These are phyloP conservation scores for Marisa cornuarietis DNA, from an alignment of 1,140 invertebrate genomes.

Conservation along the genomic window DNA sequence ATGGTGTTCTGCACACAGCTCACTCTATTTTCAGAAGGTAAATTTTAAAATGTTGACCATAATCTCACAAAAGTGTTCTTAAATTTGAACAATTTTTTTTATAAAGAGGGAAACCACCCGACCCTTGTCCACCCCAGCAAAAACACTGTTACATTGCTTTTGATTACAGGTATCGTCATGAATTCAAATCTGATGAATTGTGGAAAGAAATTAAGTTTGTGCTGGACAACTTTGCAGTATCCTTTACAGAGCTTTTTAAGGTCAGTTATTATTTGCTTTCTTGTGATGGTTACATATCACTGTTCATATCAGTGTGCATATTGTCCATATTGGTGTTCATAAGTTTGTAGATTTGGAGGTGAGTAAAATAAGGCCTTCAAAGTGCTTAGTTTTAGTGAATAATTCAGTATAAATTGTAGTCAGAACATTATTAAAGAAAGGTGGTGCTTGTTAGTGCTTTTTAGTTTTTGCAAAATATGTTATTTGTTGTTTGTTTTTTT, in stretches of 20 bases:
- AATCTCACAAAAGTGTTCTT: background rate
- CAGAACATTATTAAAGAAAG: too few species aligned
- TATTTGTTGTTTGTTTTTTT: too few species aligned
- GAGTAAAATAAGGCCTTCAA: too few species aligned
- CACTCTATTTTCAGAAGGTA: conserved; percentile 93
- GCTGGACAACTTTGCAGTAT: conserved; percentile 90
- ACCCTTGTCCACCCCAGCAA: background rate
- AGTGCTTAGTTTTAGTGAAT: too few species aligned
- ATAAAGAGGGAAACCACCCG: too few species aligned
- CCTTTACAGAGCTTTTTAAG: conserved; percentile 88
- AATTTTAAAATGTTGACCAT: background rate
- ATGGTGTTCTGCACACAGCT: conserved; percentile 92
- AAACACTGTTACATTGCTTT: background rate
- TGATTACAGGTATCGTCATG: conserved; percentile 81
- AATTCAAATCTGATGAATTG: conserved; percentile 92
- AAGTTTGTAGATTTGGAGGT: too few species aligned
- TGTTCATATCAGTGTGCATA: too few species aligned
- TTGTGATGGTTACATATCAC: too few species aligned
- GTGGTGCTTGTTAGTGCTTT: too few species aligned
- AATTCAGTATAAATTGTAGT: too few species aligned
- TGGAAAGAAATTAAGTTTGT: conserved; percentile 99
- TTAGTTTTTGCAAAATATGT: too few species aligned
- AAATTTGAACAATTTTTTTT: background rate
- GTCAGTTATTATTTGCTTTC: conserved; percentile 65
- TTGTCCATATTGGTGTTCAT: too few species aligned